phyloP scores from a whole-genome alignment of 2,113 vertebrate species.

The Bubo scandiacus region DNA sequence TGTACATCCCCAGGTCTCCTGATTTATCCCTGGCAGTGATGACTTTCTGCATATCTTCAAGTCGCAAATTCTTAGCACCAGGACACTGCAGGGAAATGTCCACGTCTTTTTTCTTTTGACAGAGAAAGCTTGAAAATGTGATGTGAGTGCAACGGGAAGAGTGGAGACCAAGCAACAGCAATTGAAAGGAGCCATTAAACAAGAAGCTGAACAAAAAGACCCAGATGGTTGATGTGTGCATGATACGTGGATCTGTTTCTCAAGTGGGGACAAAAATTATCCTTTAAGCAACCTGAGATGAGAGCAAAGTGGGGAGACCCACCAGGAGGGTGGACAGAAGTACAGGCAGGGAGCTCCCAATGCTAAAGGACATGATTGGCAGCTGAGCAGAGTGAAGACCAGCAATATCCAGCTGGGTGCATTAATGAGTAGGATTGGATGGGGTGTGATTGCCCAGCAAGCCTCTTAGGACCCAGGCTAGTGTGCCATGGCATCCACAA shows the following conservation, averaged over 20 bases:
- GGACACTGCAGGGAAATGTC: neutral
- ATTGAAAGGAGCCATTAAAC: neutral
- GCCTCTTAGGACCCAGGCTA: neutral
- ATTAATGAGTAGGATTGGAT: neutral
- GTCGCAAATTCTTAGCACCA: neutral
- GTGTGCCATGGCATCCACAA: neutral
- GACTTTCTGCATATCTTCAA: neutral
- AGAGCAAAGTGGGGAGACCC: neutral
- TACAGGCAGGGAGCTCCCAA: neutral
- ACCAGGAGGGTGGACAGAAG: neutral
- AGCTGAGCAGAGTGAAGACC: neutral
- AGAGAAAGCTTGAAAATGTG: neutral
- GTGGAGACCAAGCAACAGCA: neutral
- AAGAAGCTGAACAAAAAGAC: neutral
- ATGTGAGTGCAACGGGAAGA: rapidly evolving
- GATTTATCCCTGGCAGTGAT: rapidly evolving
- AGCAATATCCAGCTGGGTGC: neutral
- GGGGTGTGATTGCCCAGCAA: neutral
- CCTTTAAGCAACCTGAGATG: neutral
- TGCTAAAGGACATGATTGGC: neutral
- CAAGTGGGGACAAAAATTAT: neutral
- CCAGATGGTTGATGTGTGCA: neutral
- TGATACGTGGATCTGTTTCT: neutral
- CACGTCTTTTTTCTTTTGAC: neutral
- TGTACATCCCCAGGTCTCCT: neutral